Percentiles rank a stretch among this genome's conserved stretches.
Conservation (phyloP, 2,113 vertebrate species). For the Crotophaga sulcirostris region DNA sequence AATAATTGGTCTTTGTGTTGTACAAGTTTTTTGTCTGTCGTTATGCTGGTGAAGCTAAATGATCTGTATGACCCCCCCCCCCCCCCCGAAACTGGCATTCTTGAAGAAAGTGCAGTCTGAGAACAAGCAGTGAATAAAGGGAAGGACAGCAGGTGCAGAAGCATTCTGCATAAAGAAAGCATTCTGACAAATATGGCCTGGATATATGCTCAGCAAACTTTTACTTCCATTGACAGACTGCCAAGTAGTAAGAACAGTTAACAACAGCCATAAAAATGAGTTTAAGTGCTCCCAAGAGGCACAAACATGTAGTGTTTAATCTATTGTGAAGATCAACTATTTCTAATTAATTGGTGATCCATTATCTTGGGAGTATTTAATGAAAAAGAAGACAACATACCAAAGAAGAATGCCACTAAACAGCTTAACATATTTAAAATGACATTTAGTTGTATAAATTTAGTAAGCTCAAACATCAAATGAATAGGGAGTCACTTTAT, state of each 20-base stretch:
- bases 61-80: not conserved
- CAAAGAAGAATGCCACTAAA: slow-evolving; percentile 1
- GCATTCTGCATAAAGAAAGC: not conserved
- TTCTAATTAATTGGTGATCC: slow-evolving; percentile 57
- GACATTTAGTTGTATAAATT: not conserved
- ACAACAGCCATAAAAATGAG: slow-evolving; percentile 38
- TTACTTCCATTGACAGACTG: slow-evolving; percentile 47
- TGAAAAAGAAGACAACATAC: not conserved
- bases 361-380: slow-evolving; percentile 55
- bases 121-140: not conserved
- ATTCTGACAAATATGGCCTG: not conserved
- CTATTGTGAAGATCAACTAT: slow-evolving; percentile 35
- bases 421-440: slow-evolving; percentile 1
- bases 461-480: not conserved
- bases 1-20: not conserved
- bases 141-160: not conserved
- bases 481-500: slow-evolving; percentile 15
- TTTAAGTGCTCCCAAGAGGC: slow-evolving; percentile 27
- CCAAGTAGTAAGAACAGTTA: not conserved
- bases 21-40: not conserved
- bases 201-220: not conserved
- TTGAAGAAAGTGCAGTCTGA: not conserved
- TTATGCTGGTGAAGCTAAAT: not conserved
- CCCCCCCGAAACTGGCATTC: not conserved
- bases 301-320: not conserved